Base-by-base conservation (phyloP, 64 coral and sea anemone species). In the Catalaphyllia jardinei region DNA sequence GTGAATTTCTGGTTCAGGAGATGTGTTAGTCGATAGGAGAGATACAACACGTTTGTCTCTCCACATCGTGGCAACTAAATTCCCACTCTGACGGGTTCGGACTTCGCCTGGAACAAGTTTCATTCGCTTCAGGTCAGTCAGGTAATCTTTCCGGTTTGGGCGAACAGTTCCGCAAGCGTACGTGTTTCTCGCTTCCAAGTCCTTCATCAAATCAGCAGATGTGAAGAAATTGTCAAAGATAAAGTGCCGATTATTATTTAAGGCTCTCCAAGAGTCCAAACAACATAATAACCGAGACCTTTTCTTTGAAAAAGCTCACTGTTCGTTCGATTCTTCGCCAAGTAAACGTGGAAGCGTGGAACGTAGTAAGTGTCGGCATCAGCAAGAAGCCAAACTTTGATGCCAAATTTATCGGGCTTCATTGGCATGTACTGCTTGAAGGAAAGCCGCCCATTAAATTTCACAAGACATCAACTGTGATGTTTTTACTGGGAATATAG, bases 271-370 rank as follows among this genome's bases (percentile, higher is more conserved):
- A n/a, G n/a, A n/a, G n/a, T n/a, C n/a, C n/a, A n/a, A n/a, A n/a
- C n/a, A n/a, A 89, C 88, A 89, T 89, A 82, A 39, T 89, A 54
- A 18, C 88, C 65, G 2, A 81, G 18, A 4, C 77, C n/a, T n/a
- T n/a, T n/a, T n/a, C n/a, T n/a, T n/a, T n/a, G n/a, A n/a, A n/a
- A n/a, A n/a, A n/a, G n/a, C n/a, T n/a, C 67, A 81, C 89, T 90
- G 28, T 90, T 73, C 61, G 79, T 38, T 2, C 20, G 89, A 69
- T 73, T 60, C 30, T 90, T 83, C 30, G 79, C 52, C n/a, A 90
- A 72, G 89, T 90, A 90, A 20, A 83, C 79, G 83, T 90, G 78
- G 30, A 90, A 90, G 46, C 11, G 69, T 29, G 69, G 79, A 51
- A 90, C 78, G 75, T 82, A 90, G 63, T 89, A 90, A 0, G 42